Conservation (phyloP, 1,140 invertebrate genomes). For the Chrysoperla carnea region DNA sequence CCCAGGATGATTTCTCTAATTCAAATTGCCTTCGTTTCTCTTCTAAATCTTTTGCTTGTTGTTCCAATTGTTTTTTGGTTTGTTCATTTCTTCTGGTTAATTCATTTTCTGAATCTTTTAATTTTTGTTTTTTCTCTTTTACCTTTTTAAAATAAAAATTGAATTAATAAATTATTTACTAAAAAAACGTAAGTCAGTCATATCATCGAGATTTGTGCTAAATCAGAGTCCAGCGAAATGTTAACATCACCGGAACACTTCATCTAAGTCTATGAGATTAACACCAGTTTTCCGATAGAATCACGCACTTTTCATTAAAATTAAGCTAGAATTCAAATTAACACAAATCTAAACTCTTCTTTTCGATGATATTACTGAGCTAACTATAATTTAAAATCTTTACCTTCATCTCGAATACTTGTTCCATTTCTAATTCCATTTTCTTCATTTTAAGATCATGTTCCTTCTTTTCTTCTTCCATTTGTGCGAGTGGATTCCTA, state of each 20-base stretch:
- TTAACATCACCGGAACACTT: too few relatives aligned
- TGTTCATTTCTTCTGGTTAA: conserved; percentile 42
- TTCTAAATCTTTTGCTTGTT: conserved; percentile 78
- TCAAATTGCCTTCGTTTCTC: conserved; percentile 75
- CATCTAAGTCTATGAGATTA: too few relatives aligned
- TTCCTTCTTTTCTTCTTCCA: conserved; percentile 94
- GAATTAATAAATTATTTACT: too few relatives aligned
- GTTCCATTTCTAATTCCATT: conserved; percentile 92
- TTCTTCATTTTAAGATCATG: conserved; percentile 93
- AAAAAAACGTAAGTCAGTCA: too few relatives aligned
- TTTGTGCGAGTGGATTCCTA: conserved; percentile 83
- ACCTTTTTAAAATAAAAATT: conserved; percentile 26
- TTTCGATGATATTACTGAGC: too few relatives aligned
- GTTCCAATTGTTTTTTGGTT: conserved; percentile 49
- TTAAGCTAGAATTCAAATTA: too few relatives aligned
- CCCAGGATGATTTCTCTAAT: conserved; percentile 75
- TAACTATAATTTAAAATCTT: neutral
- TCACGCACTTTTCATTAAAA: too few relatives aligned
- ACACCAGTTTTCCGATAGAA: too few relatives aligned
- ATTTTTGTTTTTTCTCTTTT: conserved; percentile 80
- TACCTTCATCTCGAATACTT: conserved; percentile 58
- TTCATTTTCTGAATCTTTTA: conserved; percentile 84
- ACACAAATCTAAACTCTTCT: too few relatives aligned
- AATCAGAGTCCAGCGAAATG: too few relatives aligned
- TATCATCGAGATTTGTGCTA: too few relatives aligned